phyloP scores from a whole-genome alignment of 2,113 vertebrate species.

The Labrus mixtus region DNA sequence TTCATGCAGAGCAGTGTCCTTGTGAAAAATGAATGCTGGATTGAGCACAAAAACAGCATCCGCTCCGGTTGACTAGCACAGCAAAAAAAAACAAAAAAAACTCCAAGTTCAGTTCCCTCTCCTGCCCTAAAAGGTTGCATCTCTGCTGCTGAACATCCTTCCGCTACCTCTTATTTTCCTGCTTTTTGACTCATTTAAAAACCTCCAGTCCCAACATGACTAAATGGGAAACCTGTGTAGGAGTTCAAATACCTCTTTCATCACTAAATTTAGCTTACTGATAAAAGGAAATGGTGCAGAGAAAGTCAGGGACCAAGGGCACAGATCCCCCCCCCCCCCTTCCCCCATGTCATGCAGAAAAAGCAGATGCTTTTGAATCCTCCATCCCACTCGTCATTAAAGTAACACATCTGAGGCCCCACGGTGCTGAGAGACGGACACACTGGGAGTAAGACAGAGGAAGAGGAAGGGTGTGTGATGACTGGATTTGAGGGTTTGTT shows the following conservation, averaged over 20 bases:
- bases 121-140: constrained; percentile 28
- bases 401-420: constrained; percentile 40
- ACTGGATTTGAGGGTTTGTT: constrained; percentile 39
- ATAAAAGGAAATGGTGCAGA: constrained; percentile 70
- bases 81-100: constrained; percentile 13
- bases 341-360: constrained; percentile 63
- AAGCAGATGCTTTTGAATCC: constrained; percentile 72
- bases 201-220: constrained; percentile 10
- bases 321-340: constrained; percentile 14
- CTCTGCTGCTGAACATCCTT: constrained; percentile 18
- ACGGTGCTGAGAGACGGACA: constrained; percentile 48
- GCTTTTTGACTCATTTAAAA: constrained; percentile 47
- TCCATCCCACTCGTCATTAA: constrained; percentile 36
- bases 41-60: constrained; percentile 49
- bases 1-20: constrained; percentile 25
- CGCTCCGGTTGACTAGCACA: constrained; percentile 45
- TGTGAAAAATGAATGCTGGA: constrained; percentile 61
- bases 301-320: constrained; percentile 51
- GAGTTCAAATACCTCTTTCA: constrained; percentile 62
- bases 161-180: constrained; percentile 11
- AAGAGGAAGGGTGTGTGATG: constrained; percentile 30
- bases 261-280: constrained; percentile 58
- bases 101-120: constrained; percentile 1
- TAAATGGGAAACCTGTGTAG: constrained; percentile 52
- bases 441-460: constrained; percentile 21